Percentiles rank a stretch among this genome's conserved stretches.
Conservation (phyloP, 2,888 invertebrate genomes). For the Conchocele bisecta region DNA sequence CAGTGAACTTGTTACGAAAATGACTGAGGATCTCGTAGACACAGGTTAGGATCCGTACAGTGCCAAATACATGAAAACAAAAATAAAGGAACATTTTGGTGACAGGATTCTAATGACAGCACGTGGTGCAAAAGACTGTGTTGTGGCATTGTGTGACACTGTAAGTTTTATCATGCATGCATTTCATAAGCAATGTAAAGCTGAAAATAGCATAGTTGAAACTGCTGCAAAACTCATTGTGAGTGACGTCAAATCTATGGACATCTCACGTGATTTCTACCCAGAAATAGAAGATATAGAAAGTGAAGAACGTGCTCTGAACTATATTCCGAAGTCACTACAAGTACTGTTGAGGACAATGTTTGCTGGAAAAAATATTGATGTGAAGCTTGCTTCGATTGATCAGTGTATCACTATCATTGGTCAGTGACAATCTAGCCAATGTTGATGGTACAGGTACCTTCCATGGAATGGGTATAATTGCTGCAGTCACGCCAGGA, state of each 20-base stretch:
- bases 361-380: slow-evolving; percentile 16
- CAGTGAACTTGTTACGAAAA: slow-evolving; percentile 28
- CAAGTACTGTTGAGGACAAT: slow-evolving; percentile 29
- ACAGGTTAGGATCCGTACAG: slow-evolving; percentile 26
- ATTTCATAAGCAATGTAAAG: slow-evolving; percentile 25
- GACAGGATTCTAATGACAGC: slow-evolving; percentile 42
- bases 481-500: slow-evolving; percentile 4
- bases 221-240: slow-evolving; percentile 61
- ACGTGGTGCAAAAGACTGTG: slow-evolving; percentile 41
- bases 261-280: slow-evolving; percentile 7
- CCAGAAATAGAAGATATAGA: slow-evolving; percentile 20
- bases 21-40: too few relatives aligned
- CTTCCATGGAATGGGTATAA: neutral
- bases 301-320: neutral
- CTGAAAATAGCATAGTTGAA: slow-evolving; percentile 37
- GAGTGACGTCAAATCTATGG: slow-evolving; percentile 52
- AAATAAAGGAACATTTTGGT: slow-evolving; percentile 53
- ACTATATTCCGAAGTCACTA: slow-evolving; percentile 44
- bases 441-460: neutral
- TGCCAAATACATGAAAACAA: slow-evolving; percentile 48
- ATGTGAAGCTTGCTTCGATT: slow-evolving; percentile 22
- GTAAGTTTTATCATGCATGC: slow-evolving; percentile 38
- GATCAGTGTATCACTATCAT: slow-evolving; percentile 5
- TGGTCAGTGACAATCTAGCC: neutral
- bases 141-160: slow-evolving; percentile 44